phyloP scores from a whole-genome alignment of 2,888 invertebrate species.

The Eulithis prunata region DNA sequence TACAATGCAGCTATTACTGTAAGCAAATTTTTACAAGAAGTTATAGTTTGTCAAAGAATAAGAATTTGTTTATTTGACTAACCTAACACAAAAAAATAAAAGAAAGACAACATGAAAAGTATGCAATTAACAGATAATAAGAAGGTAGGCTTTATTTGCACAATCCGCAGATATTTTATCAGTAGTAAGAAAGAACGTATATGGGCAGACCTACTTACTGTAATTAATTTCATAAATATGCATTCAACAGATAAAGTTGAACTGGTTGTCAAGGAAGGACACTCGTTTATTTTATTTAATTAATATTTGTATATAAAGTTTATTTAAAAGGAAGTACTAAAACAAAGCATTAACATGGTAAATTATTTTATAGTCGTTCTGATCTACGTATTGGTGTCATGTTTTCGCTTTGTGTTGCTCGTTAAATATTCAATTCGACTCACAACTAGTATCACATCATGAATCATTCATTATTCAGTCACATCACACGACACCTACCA shows the following conservation, averaged over 20 bases:
- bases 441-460: constrained; percentile 67
- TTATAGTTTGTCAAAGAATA: too few relatives aligned
- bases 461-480: constrained; percentile 68
- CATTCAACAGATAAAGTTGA: neutral
- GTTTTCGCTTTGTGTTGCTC: constrained; percentile 59
- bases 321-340: constrained; percentile 35
- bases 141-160: too few relatives aligned
- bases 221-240: neutral
- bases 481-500: constrained; percentile 63
- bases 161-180: too few relatives aligned
- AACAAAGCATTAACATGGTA: constrained; percentile 22
- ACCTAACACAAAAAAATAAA: too few relatives aligned
- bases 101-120: too few relatives aligned
- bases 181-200: too few relatives aligned
- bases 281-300: constrained; percentile 2
- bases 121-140: too few relatives aligned
- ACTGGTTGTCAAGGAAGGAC: constrained; percentile 15
- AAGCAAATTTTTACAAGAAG: too few relatives aligned
- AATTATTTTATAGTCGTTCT: constrained; percentile 39
- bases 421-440: constrained; percentile 68
- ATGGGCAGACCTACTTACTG: too few relatives aligned
- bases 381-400: constrained; percentile 42
- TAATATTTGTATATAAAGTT: constrained; percentile 1
- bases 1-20: constrained; percentile 13
- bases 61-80: too few relatives aligned